Base-by-base conservation (phyloP, 2,797 vertebrate species). In the Crenuchus spilurus region DNA sequence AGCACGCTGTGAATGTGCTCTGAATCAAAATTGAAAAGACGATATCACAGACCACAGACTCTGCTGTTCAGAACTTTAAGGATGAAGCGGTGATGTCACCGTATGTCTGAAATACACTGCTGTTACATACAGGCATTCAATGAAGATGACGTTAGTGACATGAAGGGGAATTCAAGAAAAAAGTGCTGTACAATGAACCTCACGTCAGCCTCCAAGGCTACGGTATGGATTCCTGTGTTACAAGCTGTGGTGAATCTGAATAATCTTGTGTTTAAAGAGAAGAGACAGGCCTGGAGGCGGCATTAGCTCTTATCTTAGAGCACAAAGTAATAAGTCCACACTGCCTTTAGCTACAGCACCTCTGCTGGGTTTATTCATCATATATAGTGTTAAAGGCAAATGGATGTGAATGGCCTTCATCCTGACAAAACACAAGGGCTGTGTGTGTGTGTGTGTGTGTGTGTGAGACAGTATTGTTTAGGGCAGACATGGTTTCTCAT, bases 291-390 rank as follows among this genome's bases (percentile, higher is more conserved):
- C 91, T 87, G 80, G 80, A 92, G 90, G 90, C 87, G 87, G 87
- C 85, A 79, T 82, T 84, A 80, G 86, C 86, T 87, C 85, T 85
- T 91, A 91, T 90, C 88, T 90, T 84, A 80, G 67, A 73, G 84
- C 87, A 86, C 87, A 87, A 87, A 82, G 82, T 88, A 83, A 91
- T 90, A 74, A 90, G 87, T 90, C 84, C 86, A 87, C 83, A 86
- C 81, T 58, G 87, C 88, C 88, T 76, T 75, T 64, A 89, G 89
- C 81, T 54, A 85, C 80, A 80, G 78, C 83, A 89, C 87, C 84
- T 85, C 82, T 85, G 83, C 84, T 80, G 85, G 83, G 82, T 82
- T 18, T 68, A 46, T 69, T 62, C 69, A 62, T 6, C 33, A 41
- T 39, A 61, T 20, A 13, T n/a, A 61, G 10, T 13, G 31, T 39